Evolutionary conservation across 2,797 vertebrate species (phyloP), one percentile per base, ranked within the genome.

Genomic region (Muraenolepis orangiensis): DNA sequence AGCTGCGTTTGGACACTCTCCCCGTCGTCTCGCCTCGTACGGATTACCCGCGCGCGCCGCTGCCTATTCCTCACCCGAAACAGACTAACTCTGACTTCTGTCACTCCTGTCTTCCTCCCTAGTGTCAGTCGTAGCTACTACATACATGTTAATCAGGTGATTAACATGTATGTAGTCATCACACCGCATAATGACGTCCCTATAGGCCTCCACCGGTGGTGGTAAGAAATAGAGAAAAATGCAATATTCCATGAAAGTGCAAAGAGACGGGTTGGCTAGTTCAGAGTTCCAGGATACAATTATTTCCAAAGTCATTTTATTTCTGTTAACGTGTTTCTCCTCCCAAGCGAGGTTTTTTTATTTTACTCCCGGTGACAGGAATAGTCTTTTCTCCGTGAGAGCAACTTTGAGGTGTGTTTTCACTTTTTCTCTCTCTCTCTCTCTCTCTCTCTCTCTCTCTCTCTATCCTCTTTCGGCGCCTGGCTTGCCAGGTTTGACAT

Each of bases 21-120:
- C 78, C 78, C 6, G n/a, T 5, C 66, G 4, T 74, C 46, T 61
- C 70, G 80, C 81, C 83, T 73, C 72, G 81, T 83, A 83, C 78
- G 82, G 78, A 88, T 84, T 69, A 89, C 81, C 66, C 38, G 23
- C 69, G 23, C 69, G 40, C 38, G n/a, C 7, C 74, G 75, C 76
- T 76, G 61, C 1, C 70, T 71, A 82, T 72, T 32, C 40, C 23
- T 26, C 40, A 6, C 46, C 4, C 36, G 4, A 38, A 38, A 3
- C 32, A 51, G 16, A 16, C 13, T 16, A 51, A 51, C 46, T 51
- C 16, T 51, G n/a, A n/a, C n/a, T n/a, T n/a, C n/a, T n/a, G n/a
- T n/a, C n/a, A n/a, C n/a, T n/a, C n/a, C n/a, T n/a, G n/a, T n/a
- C n/a, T n/a, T n/a, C n/a, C n/a, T n/a, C n/a, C n/a, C n/a, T n/a